phyloP scores from a whole-genome alignment of 2,113 vertebrate genomes.

The Istiophorus platypterus region DNA sequence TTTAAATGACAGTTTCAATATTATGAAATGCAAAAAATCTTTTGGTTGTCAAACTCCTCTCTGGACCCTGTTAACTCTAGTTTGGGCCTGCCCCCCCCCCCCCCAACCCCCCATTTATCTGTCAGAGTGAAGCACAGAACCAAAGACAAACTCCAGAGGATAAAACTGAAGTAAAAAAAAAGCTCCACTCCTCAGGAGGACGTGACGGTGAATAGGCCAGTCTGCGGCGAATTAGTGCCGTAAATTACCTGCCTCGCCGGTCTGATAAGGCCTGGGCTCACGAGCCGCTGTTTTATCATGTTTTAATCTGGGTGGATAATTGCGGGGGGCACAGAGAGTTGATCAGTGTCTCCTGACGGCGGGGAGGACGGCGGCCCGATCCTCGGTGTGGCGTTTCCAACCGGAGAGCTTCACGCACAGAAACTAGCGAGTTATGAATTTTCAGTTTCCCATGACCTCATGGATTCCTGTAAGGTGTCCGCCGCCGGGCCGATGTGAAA shows the following conservation, averaged over 20 bases:
- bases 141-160: slow-evolving; percentile 44
- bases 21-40: too few species aligned
- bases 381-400: slow-evolving; percentile 59
- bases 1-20: too few species aligned
- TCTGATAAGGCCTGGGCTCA: slow-evolving; percentile 39
- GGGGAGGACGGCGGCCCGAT: slow-evolving; percentile 16
- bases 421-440: slow-evolving; percentile 62
- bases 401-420: slow-evolving; percentile 20
- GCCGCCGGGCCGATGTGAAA: slow-evolving; percentile 65
- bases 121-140: not conserved
- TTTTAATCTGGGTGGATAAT: slow-evolving; percentile 71
- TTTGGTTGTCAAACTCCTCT: too few species aligned
- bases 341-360: slow-evolving; percentile 47
- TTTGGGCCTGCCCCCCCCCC: not conserved
- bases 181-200: not conserved
- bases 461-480: slow-evolving; percentile 80
- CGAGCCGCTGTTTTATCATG: slow-evolving; percentile 57
- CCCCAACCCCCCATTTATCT: not conserved
- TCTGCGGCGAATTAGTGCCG: slow-evolving; percentile 33
- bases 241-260: slow-evolving; percentile 42
- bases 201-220: slow-evolving; percentile 16
- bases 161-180: not conserved
- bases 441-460: slow-evolving; percentile 84
- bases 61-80: too few species aligned
- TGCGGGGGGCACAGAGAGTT: slow-evolving; percentile 56